These are phyloP conservation scores for Reinhardtius hippoglossoides DNA, from an alignment of 2,113 vertebrate species.

Conservation along the genomic window DNA sequence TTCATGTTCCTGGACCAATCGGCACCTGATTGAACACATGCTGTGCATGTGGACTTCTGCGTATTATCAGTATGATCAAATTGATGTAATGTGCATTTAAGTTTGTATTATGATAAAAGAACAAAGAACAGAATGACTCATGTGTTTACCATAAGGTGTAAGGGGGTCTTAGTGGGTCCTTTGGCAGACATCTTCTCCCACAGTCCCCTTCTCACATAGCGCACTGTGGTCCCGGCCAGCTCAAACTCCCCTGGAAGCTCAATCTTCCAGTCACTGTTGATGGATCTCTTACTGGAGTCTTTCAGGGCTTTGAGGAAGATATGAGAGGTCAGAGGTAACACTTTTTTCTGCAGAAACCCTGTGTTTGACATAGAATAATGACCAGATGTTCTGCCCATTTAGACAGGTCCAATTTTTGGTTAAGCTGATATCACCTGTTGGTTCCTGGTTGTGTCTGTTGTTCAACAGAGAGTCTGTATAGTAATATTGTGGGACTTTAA, in stretches of 20 bases:
- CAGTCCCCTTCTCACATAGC: slow-evolving; percentile 94
- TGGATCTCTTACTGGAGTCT: slow-evolving; percentile 93
- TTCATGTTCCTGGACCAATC: not conserved
- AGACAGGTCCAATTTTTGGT: too few species aligned
- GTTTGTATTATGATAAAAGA: not conserved
- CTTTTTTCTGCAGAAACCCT: not conserved
- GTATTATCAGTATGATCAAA: not conserved
- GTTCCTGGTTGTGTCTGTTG: too few species aligned
- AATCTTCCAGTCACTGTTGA: slow-evolving; percentile 99
- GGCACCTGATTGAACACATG: not conserved
- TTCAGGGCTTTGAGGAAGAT: slow-evolving; percentile 86
- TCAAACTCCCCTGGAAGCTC: slow-evolving; percentile 98
- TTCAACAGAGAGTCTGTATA: too few species aligned
- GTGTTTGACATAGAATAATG: not conserved
- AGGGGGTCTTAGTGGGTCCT: slow-evolving; percentile 94
- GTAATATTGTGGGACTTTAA: too few species aligned
- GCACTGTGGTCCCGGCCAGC: slow-evolving; percentile 95
- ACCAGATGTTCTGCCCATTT: not conserved
- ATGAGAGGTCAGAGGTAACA: not conserved
- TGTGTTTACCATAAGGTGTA: slow-evolving; percentile 93
- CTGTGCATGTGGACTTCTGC: not conserved
- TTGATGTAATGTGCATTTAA: not conserved
- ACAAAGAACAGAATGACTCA: not conserved
- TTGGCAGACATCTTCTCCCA: slow-evolving; percentile 99
- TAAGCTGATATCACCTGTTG: too few species aligned